Conservation (phyloP, 2,113 vertebrate genomes). For the Mesoclemmys tuberculata region DNA sequence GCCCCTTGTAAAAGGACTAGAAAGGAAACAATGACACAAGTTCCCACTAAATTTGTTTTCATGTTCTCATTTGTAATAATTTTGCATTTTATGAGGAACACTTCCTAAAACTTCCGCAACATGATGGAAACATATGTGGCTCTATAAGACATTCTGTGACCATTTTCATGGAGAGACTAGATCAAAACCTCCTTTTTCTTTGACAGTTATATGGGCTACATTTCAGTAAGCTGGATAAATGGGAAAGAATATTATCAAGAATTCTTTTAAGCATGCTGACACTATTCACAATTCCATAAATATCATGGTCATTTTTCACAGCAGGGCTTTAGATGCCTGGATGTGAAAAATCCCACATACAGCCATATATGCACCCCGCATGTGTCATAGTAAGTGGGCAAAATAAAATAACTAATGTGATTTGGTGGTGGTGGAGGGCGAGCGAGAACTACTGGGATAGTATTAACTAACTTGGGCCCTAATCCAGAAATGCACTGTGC, state of each 20-base stretch:
- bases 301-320: not conserved
- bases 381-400: not conserved
- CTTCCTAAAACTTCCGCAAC: slow-evolving; percentile 57
- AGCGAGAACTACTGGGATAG: not conserved
- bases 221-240: not conserved
- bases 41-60: slow-evolving; percentile 50
- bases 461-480: not conserved
- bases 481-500: not conserved
- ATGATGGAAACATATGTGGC: slow-evolving; percentile 71
- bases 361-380: too few relatives aligned
- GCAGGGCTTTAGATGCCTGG: too few relatives aligned
- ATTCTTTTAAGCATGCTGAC: not conserved
- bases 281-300: not conserved
- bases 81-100: slow-evolving; percentile 65
- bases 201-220: not conserved
- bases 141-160: not conserved
- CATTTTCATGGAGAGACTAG: not conserved
- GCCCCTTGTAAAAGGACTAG: slow-evolving; percentile 43
- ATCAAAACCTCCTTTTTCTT: slow-evolving; percentile 35
- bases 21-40: slow-evolving; percentile 16
- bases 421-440: not conserved
- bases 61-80: slow-evolving; percentile 58
- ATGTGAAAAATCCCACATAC: too few relatives aligned
- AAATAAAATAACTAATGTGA: not conserved
- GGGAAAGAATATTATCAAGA: not conserved